Base-by-base conservation (phyloP, 23 tunicate species). In the Trididemnum nubilum region DNA sequence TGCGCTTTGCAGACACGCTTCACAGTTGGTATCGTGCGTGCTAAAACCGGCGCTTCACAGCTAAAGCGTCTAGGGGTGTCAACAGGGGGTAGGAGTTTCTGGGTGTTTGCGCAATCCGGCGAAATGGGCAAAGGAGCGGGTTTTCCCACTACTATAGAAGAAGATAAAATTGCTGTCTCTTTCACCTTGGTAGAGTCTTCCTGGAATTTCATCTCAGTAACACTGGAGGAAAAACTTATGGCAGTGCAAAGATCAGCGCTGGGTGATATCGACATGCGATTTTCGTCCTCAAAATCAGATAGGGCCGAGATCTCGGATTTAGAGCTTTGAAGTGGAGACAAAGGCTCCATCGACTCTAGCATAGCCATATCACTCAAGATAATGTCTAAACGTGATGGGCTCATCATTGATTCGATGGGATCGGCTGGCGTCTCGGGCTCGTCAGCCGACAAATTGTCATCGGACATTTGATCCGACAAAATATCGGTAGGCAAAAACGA, bases 21-120 rank as follows among this genome's bases (percentile, higher is more conserved):
- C 1, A 91, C 82, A 33, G 90, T 78, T 2, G 90, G 97, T 2
- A 91, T 85, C 1, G 82, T 26, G 27, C 80, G 72, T 1, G 97
- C 97, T 9, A 37, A 38, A 2, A 61, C 72, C 0, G 97, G 97
- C 0, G 90, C 87, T 80, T 91, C 97, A 71, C 90, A 85, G 63
- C 97, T 91, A 51, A 91, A 91, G 26, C 97, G 73, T 26, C 97
- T 64, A 2, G 97, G 97, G 0, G 90, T 57, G 26, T 85, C 90
- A 2, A 73, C 37, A 33, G 15, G 2, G 9, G 54, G 54, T 7
- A 44, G 54, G 15, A 7, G 12, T 15, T 44, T 44, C 54, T 44
- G 54, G 15, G 54, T 7, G 15, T 7, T 44, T 44, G 15, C 12
- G 9, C 12, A 9, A 44, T 44, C 54, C 21, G 67, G 21, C 12